phyloP scores from a whole-genome alignment of 2,797 vertebrate species.

The Anguilla anguilla region DNA sequence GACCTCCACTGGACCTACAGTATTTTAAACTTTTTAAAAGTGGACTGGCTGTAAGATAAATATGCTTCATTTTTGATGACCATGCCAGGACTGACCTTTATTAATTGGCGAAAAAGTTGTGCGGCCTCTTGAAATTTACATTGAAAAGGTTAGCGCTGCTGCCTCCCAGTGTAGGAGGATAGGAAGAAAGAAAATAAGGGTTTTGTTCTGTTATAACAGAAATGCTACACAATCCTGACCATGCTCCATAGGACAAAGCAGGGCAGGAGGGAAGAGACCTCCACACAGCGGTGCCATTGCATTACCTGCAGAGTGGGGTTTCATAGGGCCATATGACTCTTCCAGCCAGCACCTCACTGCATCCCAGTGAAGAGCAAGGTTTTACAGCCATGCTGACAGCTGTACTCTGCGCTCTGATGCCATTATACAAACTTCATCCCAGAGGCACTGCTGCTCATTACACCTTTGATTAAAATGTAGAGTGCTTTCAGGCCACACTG shows the following conservation, averaged over 20 bases:
- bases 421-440: background rate
- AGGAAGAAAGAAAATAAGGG: background rate
- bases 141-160: constrained; percentile 32
- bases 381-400: background rate
- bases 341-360: background rate
- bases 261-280: background rate
- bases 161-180: background rate
- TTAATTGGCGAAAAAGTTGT: constrained; percentile 13
- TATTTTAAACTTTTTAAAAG: background rate
- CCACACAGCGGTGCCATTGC: background rate
- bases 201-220: background rate
- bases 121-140: constrained; percentile 27
- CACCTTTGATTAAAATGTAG: background rate
- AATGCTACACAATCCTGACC: background rate
- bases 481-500: background rate
- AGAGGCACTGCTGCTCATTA: background rate
- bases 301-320: background rate
- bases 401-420: background rate
- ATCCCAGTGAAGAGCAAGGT: background rate
- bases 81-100: constrained; percentile 25
- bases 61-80: background rate
- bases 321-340: background rate
- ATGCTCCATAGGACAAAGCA: background rate
- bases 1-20: background rate
- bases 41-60: background rate